These are phyloP conservation scores for Actenoides lindsayi DNA, from an alignment of 2,113 vertebrate species.

Conservation along the genomic window DNA sequence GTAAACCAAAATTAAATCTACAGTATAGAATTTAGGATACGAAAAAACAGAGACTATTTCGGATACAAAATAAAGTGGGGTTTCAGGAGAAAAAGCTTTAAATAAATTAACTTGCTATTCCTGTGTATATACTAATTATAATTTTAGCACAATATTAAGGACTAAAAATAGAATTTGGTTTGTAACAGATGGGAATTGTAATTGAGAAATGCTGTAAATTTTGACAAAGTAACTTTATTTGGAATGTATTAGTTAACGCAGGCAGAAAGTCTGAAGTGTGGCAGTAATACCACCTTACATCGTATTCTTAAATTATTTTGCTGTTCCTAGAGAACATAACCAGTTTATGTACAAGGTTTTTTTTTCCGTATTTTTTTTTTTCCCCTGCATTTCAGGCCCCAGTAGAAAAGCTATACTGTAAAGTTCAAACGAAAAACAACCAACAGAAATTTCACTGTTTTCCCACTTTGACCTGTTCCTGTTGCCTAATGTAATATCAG, in stretches of 20 bases:
- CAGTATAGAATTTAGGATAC: neutral
- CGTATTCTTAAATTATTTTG: neutral
- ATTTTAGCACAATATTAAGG: neutral
- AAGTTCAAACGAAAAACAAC: neutral
- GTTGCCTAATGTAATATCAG: neutral
- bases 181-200: neutral
- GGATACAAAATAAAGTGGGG: neutral
- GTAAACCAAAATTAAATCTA: neutral
- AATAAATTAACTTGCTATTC: neutral
- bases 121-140: neutral
- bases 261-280: neutral
- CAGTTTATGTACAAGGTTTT: neutral
- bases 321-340: neutral
- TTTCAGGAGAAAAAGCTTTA: neutral
- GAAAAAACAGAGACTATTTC: neutral
- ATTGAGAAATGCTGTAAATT: conserved; percentile 23
- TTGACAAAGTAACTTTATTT: neutral
- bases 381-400: neutral
- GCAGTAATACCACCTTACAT: conserved; percentile 23
- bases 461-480: neutral
- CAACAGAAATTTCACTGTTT: neutral
- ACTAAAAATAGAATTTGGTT: conserved; percentile 39
- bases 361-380: neutral
- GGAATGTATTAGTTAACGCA: neutral
- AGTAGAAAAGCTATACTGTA: neutral